Conservation (phyloP, 2,888 invertebrate species). For the Seira ritae region DNA sequence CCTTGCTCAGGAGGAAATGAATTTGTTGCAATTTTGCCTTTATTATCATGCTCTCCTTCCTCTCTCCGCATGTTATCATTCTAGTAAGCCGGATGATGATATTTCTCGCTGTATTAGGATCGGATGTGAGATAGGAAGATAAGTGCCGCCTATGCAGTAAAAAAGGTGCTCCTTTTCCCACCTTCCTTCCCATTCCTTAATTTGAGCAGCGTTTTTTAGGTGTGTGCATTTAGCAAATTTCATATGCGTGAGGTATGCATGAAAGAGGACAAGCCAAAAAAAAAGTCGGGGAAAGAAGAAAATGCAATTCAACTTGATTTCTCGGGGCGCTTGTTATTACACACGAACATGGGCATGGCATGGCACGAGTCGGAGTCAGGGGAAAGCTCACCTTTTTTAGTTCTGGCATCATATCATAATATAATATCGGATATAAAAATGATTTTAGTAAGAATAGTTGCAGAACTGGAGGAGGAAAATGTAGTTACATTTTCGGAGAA, state of each 20-base stretch:
- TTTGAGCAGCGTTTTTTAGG: no score
- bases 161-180: neutral
- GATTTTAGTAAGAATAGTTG: neutral
- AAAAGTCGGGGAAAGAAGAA: neutral
- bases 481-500: constrained; percentile 35
- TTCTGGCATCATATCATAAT: neutral
- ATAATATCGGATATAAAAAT: neutral
- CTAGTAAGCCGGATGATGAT: neutral
- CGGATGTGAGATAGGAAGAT: neutral
- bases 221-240: no score
- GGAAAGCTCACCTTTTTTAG: neutral
- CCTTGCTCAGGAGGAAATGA: neutral
- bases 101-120: neutral
- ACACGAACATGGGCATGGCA: no score
- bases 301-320: neutral
- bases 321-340: no score
- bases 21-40: neutral
- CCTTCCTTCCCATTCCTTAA: neutral
- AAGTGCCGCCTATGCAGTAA: neutral
- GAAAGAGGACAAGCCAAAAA: no score
- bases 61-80: neutral
- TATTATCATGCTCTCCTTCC: neutral
- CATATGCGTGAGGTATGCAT: neutral
- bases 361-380: neutral
- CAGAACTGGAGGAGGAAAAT: neutral